These are phyloP conservation scores for Caenorhabditis sinica DNA, from an alignment of 2,888 invertebrate genomes.

Conservation along the genomic window DNA sequence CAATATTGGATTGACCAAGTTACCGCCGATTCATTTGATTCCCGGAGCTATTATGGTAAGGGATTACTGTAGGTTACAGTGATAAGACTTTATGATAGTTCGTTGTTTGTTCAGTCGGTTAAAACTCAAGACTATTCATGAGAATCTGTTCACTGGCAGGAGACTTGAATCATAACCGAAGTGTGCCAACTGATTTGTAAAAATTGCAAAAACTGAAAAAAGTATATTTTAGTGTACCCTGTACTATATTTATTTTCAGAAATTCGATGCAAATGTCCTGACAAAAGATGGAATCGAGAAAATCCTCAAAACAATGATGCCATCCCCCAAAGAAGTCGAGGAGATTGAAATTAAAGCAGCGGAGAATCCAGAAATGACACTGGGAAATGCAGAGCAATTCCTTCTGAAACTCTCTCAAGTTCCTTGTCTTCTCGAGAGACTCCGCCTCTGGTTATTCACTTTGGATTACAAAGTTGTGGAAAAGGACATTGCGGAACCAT, in stretches of 20 bases:
- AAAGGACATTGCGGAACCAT: conserved; percentile 97
- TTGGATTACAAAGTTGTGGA: conserved; percentile 98
- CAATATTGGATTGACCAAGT: conserved; percentile 98
- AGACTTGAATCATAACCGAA: too few relatives aligned
- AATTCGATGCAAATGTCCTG: conserved; percentile 99
- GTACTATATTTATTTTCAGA: conserved; percentile 86
- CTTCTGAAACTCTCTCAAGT: conserved; percentile 96
- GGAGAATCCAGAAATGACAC: conserved; percentile 90
- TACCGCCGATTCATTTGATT: conserved; percentile 97
- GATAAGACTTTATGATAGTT: too few relatives aligned
- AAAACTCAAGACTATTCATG: too few relatives aligned
- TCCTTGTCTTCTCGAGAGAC: conserved; percentile 93
- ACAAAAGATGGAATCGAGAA: conserved; percentile 92
- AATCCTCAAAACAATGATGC: conserved; percentile 94
- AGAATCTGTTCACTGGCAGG: too few relatives aligned
- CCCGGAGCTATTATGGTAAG: conserved; percentile 90
- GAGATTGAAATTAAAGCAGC: conserved; percentile 85
- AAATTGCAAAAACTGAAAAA: too few relatives aligned
- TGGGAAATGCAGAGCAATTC: conserved; percentile 96
- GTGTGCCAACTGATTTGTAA: too few relatives aligned
- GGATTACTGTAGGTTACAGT: too few relatives aligned
- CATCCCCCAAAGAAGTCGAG: conserved; percentile 88
- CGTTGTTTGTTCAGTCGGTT: too few relatives aligned
- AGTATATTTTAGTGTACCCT: not conserved
- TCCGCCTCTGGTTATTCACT: conserved; percentile 97